These are phyloP conservation scores for Cerastis leucographa DNA, from an alignment of 2,888 invertebrate genomes.

Conservation along the genomic window DNA sequence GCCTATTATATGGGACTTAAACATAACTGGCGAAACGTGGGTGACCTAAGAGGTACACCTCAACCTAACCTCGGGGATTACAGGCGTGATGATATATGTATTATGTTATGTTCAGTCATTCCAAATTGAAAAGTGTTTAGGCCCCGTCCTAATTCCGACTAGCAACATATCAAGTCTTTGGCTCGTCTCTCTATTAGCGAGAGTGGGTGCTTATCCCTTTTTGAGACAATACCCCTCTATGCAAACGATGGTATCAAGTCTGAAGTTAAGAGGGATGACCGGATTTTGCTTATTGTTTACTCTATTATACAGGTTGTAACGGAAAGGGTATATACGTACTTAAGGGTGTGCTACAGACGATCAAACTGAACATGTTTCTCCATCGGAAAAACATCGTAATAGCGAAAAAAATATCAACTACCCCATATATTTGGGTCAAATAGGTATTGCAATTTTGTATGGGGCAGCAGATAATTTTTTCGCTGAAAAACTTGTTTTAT, in stretches of 20 bases:
- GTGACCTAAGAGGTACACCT: neutral
- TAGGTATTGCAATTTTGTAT: too few species aligned
- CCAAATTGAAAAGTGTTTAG: neutral
- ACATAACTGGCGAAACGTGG: neutral
- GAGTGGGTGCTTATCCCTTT: slow-evolving; percentile 45
- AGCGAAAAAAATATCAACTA: too few species aligned
- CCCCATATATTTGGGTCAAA: too few species aligned
- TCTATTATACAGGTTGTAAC: too few species aligned
- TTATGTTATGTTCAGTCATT: neutral
- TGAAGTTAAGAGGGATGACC: slow-evolving; percentile 3
- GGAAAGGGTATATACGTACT: too few species aligned
- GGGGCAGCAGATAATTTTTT: too few species aligned
- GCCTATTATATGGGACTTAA: neutral
- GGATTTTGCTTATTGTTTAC: slow-evolving; percentile 17
- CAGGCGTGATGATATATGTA: neutral
- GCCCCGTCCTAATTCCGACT: slow-evolving; percentile 6
- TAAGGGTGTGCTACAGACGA: too few species aligned
- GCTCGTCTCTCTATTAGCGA: slow-evolving; percentile 35
- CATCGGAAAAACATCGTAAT: too few species aligned
- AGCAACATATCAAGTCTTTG: slow-evolving; percentile 27
- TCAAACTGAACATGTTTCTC: too few species aligned
- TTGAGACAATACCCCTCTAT: slow-evolving; percentile 10
- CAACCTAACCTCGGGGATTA: neutral
- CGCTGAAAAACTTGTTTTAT: too few species aligned
- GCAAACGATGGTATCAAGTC: slow-evolving; percentile 29